A percentile compares a stretch with the other conserved stretches of the same genome.
Conservation (phyloP, 2,113 vertebrate genomes). For the Orcinus orca region DNA sequence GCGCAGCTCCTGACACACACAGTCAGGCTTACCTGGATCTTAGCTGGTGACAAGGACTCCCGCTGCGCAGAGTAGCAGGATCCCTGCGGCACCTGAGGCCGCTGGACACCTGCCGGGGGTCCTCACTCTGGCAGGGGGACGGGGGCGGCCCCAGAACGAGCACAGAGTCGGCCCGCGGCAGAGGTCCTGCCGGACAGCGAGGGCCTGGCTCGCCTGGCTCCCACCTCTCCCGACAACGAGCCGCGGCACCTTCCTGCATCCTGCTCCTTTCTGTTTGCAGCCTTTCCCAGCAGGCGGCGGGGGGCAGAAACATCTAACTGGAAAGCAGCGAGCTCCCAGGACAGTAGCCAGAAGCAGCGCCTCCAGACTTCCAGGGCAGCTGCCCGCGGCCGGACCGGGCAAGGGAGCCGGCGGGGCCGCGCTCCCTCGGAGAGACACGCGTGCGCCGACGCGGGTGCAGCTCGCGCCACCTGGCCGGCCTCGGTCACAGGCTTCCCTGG, state of each 20-base stretch:
- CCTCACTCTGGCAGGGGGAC: neutral
- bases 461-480: conserved; percentile 51
- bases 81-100: neutral
- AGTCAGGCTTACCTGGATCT: neutral
- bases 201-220: neutral
- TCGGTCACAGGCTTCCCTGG: neutral
- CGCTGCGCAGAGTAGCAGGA: neutral
- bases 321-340: neutral
- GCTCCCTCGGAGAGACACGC: too few relatives aligned
- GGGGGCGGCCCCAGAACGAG: neutral
- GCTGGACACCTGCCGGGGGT: neutral
- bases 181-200: neutral
- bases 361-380: conserved; percentile 29
- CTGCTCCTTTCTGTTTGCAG: rapidly evolving
- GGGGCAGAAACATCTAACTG: neutral
- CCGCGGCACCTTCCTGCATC: neutral
- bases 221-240: neutral
- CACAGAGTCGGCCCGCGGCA: neutral
- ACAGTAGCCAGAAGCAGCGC: conserved; percentile 41
- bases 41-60: neutral
- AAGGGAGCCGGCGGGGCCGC: rapidly evolving
- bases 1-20: neutral
- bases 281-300: neutral
- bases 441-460: neutral
- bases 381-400: conserved; percentile 45